Evolutionary conservation across 2,888 invertebrate genomes (phyloP), one percentile per base, ranked within the genome.

Genomic region (Idaea biselata): DNA sequence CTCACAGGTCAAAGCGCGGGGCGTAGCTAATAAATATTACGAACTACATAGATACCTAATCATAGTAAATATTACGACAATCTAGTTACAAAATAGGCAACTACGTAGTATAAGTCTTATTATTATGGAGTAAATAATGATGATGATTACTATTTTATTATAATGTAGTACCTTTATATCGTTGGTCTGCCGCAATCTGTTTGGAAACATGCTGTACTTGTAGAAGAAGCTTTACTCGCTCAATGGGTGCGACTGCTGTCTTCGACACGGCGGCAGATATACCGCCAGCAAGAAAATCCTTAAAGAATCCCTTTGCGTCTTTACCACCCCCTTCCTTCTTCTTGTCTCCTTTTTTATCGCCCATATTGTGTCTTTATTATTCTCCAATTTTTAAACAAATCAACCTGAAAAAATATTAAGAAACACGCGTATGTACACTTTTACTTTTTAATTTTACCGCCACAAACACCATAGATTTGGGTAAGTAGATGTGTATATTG

Each of bases 161-260:
- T 33, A 44, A 11, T n/a, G 14, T 44, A 7, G 1, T 62, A 87
- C 91, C 96, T 94, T 98, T 99, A 94, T 99, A 99, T 77, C 97
- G 96, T 81, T 97, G 93, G 70, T 97, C 96, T 70, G 94, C 95
- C 6, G 96, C 75, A 76, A 98, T 97, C 91, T 98, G 97, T 92
- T 97, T 98, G 78, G 97, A 97, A 72, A 97, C 96, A 91, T 97
- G 97, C 93, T 98, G 98, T 72, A 98, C 98, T 93, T 99, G 99
- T 72, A 99, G 94, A 68, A 99, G 94, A 74, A 99, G 93, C 88
- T 99, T 99, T 59, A 99, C 98, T 83, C 98, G 95, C 93, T 99
- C 98, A 81, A 99, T 98, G 63, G 99, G 98, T 17, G 99, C 98
- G 67, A 98, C 97, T 56, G 97, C 96, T 58, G 98, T 99, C 87